Evolutionary conservation across 1,140 invertebrate genomes (phyloP).

Genomic region (Drosophila punjabiensis): DNA sequence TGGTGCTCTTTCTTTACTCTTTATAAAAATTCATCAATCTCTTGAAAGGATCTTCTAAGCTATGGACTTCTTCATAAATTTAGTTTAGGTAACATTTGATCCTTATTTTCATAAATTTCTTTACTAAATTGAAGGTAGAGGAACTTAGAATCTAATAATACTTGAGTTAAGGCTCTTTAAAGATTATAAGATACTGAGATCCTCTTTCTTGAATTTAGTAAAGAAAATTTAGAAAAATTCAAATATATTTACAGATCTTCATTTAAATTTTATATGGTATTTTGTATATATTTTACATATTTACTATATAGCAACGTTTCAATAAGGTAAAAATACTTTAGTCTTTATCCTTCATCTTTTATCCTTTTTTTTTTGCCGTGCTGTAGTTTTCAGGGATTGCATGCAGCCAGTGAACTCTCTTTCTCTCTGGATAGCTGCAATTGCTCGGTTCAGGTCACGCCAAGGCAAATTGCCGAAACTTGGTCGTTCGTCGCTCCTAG

Average conservation of each 20-base stretch:
- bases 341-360: not conserved
- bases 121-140: not conserved
- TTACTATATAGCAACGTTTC: too few relatives aligned
- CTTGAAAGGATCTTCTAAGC: too few relatives aligned
- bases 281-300: not conserved
- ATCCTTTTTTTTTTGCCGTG: conserved; percentile 4
- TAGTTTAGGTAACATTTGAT: too few relatives aligned
- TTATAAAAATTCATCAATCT: too few relatives aligned
- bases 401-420: conserved; percentile 10
- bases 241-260: not conserved
- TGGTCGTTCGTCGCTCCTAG: conserved; percentile 28
- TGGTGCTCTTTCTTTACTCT: not conserved
- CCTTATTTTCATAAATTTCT: not conserved
- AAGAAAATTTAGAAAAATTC: too few relatives aligned
- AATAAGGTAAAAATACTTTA: too few relatives aligned
- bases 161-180: too few relatives aligned
- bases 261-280: not conserved
- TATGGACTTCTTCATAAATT: too few relatives aligned
- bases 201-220: too few relatives aligned
- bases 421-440: conserved; percentile 30
- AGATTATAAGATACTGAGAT: too few relatives aligned
- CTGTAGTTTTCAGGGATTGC: conserved; percentile 13
- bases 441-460: conserved; percentile 53
- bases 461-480: conserved; percentile 63
- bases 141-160: not conserved